Evolutionary conservation across 2,113 vertebrate genomes (phyloP).

Genomic region (Siphamia tubifer): DNA sequence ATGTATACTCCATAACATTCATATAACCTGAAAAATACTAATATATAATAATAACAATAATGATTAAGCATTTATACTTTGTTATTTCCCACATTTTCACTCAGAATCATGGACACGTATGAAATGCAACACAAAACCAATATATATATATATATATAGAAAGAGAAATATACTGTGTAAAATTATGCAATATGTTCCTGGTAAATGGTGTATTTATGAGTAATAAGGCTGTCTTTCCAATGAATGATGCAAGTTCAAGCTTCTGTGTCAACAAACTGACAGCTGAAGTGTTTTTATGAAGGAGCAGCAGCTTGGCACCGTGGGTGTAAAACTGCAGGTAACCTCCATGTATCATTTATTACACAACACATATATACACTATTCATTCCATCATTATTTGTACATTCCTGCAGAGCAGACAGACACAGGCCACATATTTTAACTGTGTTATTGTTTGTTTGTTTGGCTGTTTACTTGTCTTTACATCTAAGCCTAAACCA

Average conservation of each 20-base stretch:
- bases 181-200: no score
- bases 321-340: not conserved
- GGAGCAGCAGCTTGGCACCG: not conserved
- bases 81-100: no score
- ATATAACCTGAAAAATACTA: no score
- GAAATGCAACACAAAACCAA: not conserved
- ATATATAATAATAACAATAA: no score
- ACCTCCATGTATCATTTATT: conserved; percentile 25
- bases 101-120: no score
- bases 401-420: not conserved
- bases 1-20: no score
- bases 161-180: not conserved
- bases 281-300: not conserved
- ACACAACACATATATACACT: conserved; percentile 11
- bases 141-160: no score
- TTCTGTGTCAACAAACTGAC: not conserved
- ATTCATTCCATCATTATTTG: conserved; percentile 7
- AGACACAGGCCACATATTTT: not conserved
- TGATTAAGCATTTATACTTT: no score
- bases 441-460: not conserved
- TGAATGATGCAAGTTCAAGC: not conserved
- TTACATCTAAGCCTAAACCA: not conserved
- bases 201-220: not conserved
- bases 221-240: not conserved
- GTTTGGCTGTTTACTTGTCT: not conserved